Evolutionary conservation across 1,140 invertebrate species (phyloP).

Genomic region (Harlomillsia oculata): DNA sequence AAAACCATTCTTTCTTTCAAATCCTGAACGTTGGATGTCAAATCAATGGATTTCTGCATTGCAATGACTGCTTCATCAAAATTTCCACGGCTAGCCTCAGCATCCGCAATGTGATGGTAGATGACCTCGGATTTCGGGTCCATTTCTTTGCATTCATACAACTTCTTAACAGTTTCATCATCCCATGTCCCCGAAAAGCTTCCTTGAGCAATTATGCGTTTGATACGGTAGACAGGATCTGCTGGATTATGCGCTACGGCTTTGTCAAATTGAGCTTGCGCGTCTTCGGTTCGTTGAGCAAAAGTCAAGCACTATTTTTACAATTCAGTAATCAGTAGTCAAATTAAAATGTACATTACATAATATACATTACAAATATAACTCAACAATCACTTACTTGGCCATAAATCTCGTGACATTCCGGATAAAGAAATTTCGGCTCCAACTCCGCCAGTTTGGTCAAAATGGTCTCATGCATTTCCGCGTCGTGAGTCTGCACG

Average conservation of each 20-base stretch:
- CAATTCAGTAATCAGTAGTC: too few relatives aligned
- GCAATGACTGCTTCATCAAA: too few relatives aligned
- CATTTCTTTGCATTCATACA: background rate
- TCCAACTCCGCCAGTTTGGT: background rate
- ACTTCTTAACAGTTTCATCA: background rate
- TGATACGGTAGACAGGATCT: background rate
- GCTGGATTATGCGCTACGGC: background rate
- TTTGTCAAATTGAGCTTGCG: background rate
- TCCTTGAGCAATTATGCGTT: background rate
- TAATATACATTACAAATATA: background rate
- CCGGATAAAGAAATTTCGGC: constrained; percentile 1
- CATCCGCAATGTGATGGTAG: background rate
- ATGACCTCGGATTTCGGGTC: background rate
- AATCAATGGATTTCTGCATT: too few relatives aligned
- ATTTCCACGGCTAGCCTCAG: too few relatives aligned
- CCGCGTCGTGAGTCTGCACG: background rate
- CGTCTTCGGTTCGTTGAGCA: background rate
- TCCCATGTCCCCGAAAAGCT: too few relatives aligned
- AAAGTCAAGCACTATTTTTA: background rate
- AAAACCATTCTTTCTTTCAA: too few relatives aligned
- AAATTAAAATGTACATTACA: background rate
- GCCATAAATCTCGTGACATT: constrained; percentile 17
- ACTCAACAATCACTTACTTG: background rate
- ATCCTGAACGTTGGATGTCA: too few relatives aligned
- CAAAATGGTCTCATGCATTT: background rate